These are phyloP conservation scores for Chrysopa pallens DNA, from an alignment of 1,140 invertebrate genomes.

Conservation along the genomic window DNA sequence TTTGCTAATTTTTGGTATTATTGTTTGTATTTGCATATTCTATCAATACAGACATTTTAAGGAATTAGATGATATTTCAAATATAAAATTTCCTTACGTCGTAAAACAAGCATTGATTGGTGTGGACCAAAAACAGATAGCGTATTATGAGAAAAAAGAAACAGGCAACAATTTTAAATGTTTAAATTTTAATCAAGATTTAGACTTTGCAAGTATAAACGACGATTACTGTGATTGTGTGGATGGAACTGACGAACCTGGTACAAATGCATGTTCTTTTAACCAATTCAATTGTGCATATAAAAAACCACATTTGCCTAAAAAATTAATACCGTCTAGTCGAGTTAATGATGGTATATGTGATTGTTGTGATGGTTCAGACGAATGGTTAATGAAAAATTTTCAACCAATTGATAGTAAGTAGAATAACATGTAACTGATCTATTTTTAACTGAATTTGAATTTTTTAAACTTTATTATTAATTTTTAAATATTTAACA, in stretches of 20 bases:
- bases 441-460: too few species aligned
- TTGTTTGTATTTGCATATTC: too few species aligned
- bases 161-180: conserved; percentile 23
- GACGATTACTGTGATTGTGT: conserved; percentile 90
- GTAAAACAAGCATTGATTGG: conserved; percentile 10
- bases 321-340: conserved; percentile 26
- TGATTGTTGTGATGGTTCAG: conserved; percentile 75
- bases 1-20: too few species aligned
- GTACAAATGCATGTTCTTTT: conserved; percentile 72
- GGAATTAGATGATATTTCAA: too few species aligned
- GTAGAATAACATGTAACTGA: conserved; percentile 9
- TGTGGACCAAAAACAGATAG: conserved; percentile 13
- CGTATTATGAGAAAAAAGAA: conserved; percentile 20
- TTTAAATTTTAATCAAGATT: conserved; percentile 19
- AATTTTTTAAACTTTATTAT: conserved; percentile 2
- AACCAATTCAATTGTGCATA: conserved; percentile 61
- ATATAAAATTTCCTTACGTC: neutral
- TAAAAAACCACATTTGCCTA: conserved; percentile 15
- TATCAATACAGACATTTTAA: too few species aligned
- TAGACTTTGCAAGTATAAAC: conserved; percentile 53
- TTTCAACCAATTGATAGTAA: conserved; percentile 4
- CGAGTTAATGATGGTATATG: conserved; percentile 89
- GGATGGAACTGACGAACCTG: conserved; percentile 79
- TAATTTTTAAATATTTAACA: conserved; percentile 1
- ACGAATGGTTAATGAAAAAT: conserved; percentile 36